phyloP scores from a whole-genome alignment of 2,888 invertebrate genomes.

The Netelia inedita region DNA sequence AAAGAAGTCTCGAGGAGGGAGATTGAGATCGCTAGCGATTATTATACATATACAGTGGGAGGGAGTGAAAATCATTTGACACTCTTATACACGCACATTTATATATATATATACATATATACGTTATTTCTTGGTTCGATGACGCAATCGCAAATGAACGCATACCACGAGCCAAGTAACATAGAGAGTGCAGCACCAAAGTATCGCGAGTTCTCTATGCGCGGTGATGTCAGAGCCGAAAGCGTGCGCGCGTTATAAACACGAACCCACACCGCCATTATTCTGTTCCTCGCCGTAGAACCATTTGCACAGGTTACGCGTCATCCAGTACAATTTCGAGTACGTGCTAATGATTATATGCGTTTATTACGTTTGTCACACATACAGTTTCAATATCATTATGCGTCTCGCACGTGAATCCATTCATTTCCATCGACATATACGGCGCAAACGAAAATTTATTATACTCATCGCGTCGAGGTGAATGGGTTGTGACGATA shows the following conservation, averaged over 20 bases:
- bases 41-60: constrained; percentile 9
- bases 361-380: no score
- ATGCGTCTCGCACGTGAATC: background rate
- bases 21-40: constrained; percentile 45
- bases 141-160: constrained; percentile 59
- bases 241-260: constrained; percentile 45
- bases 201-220: constrained; percentile 14
- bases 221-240: constrained; percentile 65
- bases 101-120: no score
- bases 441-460: constrained; percentile 15
- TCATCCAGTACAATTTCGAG: constrained; percentile 36
- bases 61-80: constrained; percentile 49
- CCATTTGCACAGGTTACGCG: constrained; percentile 12
- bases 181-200: constrained; percentile 30
- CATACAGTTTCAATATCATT: background rate
- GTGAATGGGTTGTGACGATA: background rate
- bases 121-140: constrained; percentile 30
- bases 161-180: constrained; percentile 40
- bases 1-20: constrained; percentile 11
- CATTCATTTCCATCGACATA: constrained; percentile 31
- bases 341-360: constrained; percentile 51
- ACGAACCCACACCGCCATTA: constrained; percentile 27
- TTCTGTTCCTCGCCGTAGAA: constrained; percentile 49
- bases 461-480: background rate
- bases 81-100: constrained; percentile 14